These are phyloP conservation scores for Clanis bilineata DNA, from an alignment of 2,888 invertebrate genomes.

Conservation along the genomic window DNA sequence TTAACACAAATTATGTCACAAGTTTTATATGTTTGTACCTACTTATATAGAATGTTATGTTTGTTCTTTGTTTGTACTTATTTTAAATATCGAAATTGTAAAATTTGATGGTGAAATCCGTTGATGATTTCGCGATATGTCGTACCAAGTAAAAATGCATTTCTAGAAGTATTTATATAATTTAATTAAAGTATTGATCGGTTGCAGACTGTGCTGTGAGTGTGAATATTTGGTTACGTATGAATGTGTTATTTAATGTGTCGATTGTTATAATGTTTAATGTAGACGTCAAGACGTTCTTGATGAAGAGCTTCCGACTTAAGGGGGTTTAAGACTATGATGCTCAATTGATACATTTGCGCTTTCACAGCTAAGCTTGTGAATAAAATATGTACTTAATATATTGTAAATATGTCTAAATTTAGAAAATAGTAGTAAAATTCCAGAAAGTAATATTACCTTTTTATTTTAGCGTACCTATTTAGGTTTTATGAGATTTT, in stretches of 20 bases:
- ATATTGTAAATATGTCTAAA: constrained; percentile 76
- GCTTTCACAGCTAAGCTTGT: constrained; percentile 76
- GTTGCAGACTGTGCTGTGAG: constrained; percentile 75
- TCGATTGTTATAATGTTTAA: constrained; percentile 59
- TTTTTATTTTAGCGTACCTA: constrained; percentile 75
- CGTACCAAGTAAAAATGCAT: constrained; percentile 81
- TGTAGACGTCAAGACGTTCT: constrained; percentile 48
- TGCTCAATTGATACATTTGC: constrained; percentile 77
- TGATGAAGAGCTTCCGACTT: constrained; percentile 61
- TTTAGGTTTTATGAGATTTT: constrained; percentile 78
- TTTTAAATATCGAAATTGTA: constrained; percentile 62
- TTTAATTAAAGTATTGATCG: constrained; percentile 74
- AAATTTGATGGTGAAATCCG: constrained; percentile 56
- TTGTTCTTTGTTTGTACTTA: constrained; percentile 78
- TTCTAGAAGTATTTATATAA: constrained; percentile 79
- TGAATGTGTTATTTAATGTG: constrained; percentile 78
- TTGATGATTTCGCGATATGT: constrained; percentile 53
- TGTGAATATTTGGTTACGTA: constrained; percentile 63
- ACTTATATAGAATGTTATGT: constrained; percentile 75
- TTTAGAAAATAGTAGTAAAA: constrained; percentile 73
- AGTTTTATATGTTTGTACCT: constrained; percentile 65
- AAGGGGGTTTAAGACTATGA: constrained; percentile 56
- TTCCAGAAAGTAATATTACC: constrained; percentile 60
- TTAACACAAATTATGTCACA: constrained; percentile 80
- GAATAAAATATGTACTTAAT: constrained; percentile 56